A percentile compares a stretch with the other conserved stretches of the same genome.
Conservation (phyloP, 2,888 invertebrate genomes). For the Eupithecia subfuscata region DNA sequence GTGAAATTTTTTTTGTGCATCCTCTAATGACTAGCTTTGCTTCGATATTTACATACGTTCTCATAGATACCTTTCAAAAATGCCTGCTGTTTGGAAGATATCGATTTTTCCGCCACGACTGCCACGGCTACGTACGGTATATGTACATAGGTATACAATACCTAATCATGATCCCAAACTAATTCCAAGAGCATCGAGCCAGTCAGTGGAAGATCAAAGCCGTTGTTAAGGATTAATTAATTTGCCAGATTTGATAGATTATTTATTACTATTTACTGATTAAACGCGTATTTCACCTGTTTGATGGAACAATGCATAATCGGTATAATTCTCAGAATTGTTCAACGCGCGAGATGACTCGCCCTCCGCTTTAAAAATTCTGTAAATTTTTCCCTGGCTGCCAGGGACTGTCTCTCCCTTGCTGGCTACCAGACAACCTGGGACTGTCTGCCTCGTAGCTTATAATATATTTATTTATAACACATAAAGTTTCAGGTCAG, state of each 20-base stretch:
- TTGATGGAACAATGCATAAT: background rate
- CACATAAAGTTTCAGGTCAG: no score
- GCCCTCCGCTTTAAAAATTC: no score
- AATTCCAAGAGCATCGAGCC: conserved; percentile 14
- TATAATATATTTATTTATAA: no score
- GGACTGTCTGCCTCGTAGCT: background rate
- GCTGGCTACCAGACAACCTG: no score
- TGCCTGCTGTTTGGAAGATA: no score
- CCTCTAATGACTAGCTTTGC: no score
- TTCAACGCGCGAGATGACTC: background rate
- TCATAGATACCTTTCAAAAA: no score
- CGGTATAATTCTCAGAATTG: background rate
- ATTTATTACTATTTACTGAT: background rate
- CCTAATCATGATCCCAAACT: conserved; percentile 9
- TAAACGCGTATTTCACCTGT: background rate
- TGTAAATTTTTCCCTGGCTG: background rate
- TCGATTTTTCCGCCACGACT: no score
- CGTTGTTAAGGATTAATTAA: conserved; percentile 20
- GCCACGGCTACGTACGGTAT: no score
- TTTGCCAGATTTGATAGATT: background rate
- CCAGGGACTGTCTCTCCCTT: background rate
- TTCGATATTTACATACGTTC: no score
- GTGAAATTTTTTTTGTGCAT: no score
- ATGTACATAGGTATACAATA: no score
- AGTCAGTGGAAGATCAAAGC: conserved; percentile 22